Percentiles rank a stretch among this genome's conserved stretches.
These are phyloP conservation scores for Cuculus canorus DNA, from an alignment of 2,797 vertebrate species.

Conservation along the genomic window DNA sequence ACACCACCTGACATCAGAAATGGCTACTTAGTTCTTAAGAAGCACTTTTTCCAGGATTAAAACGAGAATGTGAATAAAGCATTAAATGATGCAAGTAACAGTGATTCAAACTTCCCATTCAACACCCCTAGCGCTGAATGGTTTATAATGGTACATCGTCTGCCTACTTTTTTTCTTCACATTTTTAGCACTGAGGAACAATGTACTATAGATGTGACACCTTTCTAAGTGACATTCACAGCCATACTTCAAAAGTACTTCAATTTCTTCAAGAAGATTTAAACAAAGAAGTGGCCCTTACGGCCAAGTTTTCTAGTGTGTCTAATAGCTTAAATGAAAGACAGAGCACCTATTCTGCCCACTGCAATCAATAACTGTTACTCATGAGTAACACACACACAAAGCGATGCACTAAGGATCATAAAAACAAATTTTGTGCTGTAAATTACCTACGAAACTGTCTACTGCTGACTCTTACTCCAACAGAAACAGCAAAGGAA, in stretches of 20 bases:
- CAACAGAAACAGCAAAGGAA: background rate
- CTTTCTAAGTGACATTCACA: background rate
- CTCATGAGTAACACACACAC: background rate
- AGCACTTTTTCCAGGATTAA: background rate
- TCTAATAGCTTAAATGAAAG: background rate
- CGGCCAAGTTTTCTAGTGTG: background rate
- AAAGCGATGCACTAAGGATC: background rate
- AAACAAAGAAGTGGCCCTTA: background rate
- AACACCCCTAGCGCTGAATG: background rate
- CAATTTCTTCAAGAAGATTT: background rate
- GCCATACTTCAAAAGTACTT: background rate
- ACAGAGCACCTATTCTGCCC: background rate
- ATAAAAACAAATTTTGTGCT: background rate
- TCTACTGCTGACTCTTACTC: background rate
- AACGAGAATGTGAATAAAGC: background rate
- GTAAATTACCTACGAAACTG: background rate
- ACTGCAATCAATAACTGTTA: background rate
- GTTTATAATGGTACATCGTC: rapidly evolving
- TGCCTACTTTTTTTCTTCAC: background rate
- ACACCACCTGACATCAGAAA: background rate
- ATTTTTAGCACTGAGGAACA: background rate
- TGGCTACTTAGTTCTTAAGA: background rate
- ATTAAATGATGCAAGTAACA: background rate
- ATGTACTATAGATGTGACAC: rapidly evolving
- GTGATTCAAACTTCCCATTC: background rate